Base-by-base conservation (phyloP, 2,888 invertebrate species). In the Cheilosia soror region DNA sequence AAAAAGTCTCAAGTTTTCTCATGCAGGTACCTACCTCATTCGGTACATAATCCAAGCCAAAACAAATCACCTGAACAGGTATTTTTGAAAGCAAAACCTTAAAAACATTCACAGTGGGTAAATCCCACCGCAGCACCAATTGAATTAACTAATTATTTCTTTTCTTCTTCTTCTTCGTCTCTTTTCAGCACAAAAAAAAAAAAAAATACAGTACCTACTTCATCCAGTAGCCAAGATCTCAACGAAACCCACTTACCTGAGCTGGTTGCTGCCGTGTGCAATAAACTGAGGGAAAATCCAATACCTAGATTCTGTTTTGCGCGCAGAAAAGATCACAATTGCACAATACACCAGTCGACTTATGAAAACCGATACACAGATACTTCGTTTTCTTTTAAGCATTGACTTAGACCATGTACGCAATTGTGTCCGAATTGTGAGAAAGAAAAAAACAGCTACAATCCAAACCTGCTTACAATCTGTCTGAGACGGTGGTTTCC, bases 141-240 rank as follows among this genome's bases (percentile, higher is more conserved):
- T 60, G 42, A 76, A 71, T 66, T 66, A 66, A 69, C 80, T 76
- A 84, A 65, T 71, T 80, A 49, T 69, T 71, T 76, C 27, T 47
- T 66, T 37, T 68, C 49, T 51, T 11, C 51, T 66, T 37, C 37
- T 31, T 73, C 47, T 75, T 60, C 58, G 31, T 68, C 60, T 76
- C 55, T 37, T 83, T 84, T 55, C 84, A 84, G 84, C 37, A 72
- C n/a, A 69, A 20, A 4, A 47, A 66, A 51, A 25, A 49, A 49
- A n/a, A 65, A 40, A 40, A 27, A 5, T 4, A 53, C 53, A 29
- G 3, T 13, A 55, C 20, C n/a, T 4, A 27, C 42, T 65, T 42
- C 42, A 71, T 63, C 65, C 20, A 40, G 29, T n/a, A 44, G 27
- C 11, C 65, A 62, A 72, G 29, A 80, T 31, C 53, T 55, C 75